Base-by-base conservation (phyloP, 1,140 invertebrate species). In the Eufriesea mexicana region DNA sequence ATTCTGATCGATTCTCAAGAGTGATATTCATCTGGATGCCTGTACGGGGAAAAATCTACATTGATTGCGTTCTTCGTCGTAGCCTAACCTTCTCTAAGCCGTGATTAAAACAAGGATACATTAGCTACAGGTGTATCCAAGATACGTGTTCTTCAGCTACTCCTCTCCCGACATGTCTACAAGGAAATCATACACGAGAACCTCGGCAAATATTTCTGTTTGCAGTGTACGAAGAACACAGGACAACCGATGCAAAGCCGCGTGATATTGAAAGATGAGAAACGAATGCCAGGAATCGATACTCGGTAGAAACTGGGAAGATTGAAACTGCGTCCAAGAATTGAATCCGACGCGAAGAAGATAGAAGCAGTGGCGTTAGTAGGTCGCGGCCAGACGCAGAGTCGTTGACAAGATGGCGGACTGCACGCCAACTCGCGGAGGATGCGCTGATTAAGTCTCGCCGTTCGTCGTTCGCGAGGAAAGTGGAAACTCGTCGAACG, bases 301-400 rank as follows among this genome's bases (percentile, higher is more conserved):
- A 91, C 76, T 85, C 85, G 86, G 54, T 86, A 86, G 85, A 88
- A 85, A 16, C 71, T 84, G 73, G 75, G 85, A 90, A 91, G 90
- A 92, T 92, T 91, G 90, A 89, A 89, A 91, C 87, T 90, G 86
- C 88, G 89, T 91, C 84, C 85, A 90, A 91, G 90, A 90, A 91
- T 90, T 89, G 89, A 91, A 91, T 91, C 87, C 84, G 89, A 66
- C n/a, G 23, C 12, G 82, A 83, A 74, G 83, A 71, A 72, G 74
- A 71, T 72, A 75, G 84, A 84, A 79, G 87, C 81, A 87, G 7
- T 8, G 23, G 28, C 49, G 28, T 7, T 10, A 23, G 14, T 7
- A 2, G 35, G 45, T 66, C 20, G 10, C 20, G 18, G 20, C 1
- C 10, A 12, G 8, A 45, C 5, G 23, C 1, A n/a, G 2, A n/a